A percentile compares a stretch with the other conserved stretches of the same genome.
Conservation (phyloP, 2,797 vertebrate genomes). For the Karalla daura region DNA sequence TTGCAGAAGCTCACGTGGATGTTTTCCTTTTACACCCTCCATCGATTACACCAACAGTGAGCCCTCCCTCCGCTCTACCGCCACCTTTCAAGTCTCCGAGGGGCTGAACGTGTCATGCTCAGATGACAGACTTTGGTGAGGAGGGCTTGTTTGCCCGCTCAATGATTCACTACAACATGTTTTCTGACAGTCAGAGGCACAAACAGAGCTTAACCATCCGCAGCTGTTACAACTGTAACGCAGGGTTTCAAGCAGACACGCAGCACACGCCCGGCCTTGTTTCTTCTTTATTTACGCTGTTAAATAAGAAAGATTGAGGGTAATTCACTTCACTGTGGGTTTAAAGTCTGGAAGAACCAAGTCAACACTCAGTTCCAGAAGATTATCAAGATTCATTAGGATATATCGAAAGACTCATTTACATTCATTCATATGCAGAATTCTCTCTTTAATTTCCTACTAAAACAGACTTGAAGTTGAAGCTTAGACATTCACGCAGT, state of each 20-base stretch:
- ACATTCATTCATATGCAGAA: no score
- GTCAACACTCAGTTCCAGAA: no score
- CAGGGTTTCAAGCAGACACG: not conserved
- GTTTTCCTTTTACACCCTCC: not conserved
- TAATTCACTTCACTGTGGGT: not conserved
- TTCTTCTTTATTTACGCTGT: not conserved
- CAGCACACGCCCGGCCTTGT: no score
- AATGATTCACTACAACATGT: constrained; percentile 7
- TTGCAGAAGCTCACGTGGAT: not conserved
- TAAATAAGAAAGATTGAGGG: not conserved
- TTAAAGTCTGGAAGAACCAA: not conserved
- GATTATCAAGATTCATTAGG: no score
- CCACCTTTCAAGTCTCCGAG: not conserved
- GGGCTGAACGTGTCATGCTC: not conserved
- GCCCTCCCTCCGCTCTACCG: not conserved
- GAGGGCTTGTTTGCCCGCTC: not conserved
- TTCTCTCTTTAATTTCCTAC: no score
- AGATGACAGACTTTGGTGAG: not conserved
- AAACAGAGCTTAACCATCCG: not conserved
- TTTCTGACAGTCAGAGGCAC: not conserved
- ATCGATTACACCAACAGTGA: not conserved
- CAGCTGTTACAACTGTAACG: constrained; percentile 2
- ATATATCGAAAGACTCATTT: no score
- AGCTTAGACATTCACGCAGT: no score
- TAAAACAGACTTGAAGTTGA: no score